These are phyloP conservation scores for Suricata suricatta DNA, from an alignment of 2,113 vertebrate genomes.

Conservation along the genomic window DNA sequence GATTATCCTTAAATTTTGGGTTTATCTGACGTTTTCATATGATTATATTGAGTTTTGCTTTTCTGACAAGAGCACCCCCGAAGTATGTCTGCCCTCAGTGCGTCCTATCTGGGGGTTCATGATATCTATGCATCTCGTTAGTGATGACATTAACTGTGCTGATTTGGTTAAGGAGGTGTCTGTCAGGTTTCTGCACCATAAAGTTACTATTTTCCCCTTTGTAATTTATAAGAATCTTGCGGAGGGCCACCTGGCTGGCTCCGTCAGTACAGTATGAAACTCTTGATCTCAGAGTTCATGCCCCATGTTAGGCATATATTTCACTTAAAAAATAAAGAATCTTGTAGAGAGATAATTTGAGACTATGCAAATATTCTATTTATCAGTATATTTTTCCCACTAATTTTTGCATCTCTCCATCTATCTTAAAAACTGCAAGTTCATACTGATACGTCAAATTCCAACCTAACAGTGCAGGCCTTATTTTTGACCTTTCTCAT, in stretches of 20 bases:
- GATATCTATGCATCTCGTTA: background rate
- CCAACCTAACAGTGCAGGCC: background rate
- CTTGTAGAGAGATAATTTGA: background rate
- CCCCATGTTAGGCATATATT: background rate
- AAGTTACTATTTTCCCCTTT: background rate
- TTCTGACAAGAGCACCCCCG: background rate
- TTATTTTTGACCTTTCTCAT: background rate
- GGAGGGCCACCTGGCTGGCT: background rate
- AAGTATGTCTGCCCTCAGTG: background rate
- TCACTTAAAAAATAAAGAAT: background rate
- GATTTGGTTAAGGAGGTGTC: background rate
- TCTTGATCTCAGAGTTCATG: background rate
- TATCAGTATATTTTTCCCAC: background rate
- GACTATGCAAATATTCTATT: background rate
- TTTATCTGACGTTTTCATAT: background rate
- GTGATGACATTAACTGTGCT: background rate
- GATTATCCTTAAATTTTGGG: background rate
- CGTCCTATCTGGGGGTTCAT: background rate
- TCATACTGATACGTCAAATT: background rate
- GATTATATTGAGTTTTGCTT: background rate
- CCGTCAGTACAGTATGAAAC: background rate
- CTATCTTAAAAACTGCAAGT: background rate
- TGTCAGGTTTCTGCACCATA: background rate
- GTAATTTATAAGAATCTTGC: background rate
- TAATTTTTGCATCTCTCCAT: background rate